Base-by-base conservation (phyloP, 1,140 invertebrate genomes). In the Hycleus phaleratus region DNA sequence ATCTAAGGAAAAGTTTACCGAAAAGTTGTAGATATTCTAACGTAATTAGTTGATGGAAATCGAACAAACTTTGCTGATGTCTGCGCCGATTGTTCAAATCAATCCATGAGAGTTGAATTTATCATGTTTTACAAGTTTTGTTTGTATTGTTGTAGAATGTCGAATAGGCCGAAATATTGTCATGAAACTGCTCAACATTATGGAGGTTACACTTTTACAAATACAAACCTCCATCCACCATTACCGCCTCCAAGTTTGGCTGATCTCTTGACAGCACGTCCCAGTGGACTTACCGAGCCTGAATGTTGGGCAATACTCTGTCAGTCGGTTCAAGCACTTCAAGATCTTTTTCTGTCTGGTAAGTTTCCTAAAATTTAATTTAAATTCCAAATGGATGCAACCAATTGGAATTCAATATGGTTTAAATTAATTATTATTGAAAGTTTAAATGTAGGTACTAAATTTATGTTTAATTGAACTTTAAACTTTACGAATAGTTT, bases 281-380 rank as follows among this genome's bases (percentile, higher is more conserved):
- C 77, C 54, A 71, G 75, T 59, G 79, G 78, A 58, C 71, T 82
- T 25, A 73, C 74, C 26, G 80, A 80, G 62, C 67, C 74, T 48
- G 81, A 83, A 74, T 77, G 77, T 48, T 83, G 81, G 81, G 80
- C 81, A 49, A 74, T 82, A 43, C 72, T 83, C 7, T 82, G 80
- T 71, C 81, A 83, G 68, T 77, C 80, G 63, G 77, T 80, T 67
- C 81, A 83, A 72, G 81, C 81, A 63, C 75, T 83, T 64, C 81
- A 83, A 59, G 81, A 82, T 65, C 73, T 82, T 46, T 83, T 83
- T 65, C 75, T 82, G 46, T 79, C 80, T 61, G 79, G 81, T 82
- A 72, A 79, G 78, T 77, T 40, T 26, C 38, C 38, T 39, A 39
- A 39, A 6, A 39, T 42, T 10, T 42, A n/a, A 42, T 42, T 42